These are phyloP conservation scores for Cherax destructor DNA, from an alignment of 1,140 invertebrate genomes.

Conservation along the genomic window DNA sequence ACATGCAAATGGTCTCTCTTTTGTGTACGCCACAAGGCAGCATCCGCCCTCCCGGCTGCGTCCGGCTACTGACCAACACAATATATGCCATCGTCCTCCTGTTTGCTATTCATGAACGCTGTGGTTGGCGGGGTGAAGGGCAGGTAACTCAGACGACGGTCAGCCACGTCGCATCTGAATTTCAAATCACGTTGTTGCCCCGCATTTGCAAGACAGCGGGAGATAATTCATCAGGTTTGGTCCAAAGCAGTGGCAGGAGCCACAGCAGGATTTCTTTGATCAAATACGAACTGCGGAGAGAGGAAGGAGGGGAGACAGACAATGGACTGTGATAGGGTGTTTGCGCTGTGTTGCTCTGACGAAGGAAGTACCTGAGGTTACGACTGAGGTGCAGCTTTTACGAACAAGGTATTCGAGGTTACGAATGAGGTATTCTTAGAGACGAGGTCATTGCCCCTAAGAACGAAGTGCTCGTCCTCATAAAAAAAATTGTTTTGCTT, in stretches of 20 bases:
- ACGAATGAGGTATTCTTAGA: no score
- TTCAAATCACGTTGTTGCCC: background rate
- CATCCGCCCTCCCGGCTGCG: background rate
- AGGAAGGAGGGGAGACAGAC: no score
- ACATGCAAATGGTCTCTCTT: background rate
- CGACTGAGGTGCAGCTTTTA: no score
- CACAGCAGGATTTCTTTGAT: no score
- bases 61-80: background rate
- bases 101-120: background rate
- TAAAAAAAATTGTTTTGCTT: no score
- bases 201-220: background rate
- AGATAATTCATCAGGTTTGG: background rate
- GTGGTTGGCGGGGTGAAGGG: background rate
- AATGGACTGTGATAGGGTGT: no score
- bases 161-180: background rate
- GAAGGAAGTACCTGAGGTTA: no score
- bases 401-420: no score
- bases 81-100: background rate
- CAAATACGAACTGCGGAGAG: no score
- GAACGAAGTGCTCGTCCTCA: no score
- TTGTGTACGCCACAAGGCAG: background rate
- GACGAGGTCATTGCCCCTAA: no score
- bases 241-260: background rate
- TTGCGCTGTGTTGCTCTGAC: no score
- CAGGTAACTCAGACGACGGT: background rate